phyloP scores from a whole-genome alignment of 2,888 invertebrate genomes.

The Himalopsyche anomala region DNA sequence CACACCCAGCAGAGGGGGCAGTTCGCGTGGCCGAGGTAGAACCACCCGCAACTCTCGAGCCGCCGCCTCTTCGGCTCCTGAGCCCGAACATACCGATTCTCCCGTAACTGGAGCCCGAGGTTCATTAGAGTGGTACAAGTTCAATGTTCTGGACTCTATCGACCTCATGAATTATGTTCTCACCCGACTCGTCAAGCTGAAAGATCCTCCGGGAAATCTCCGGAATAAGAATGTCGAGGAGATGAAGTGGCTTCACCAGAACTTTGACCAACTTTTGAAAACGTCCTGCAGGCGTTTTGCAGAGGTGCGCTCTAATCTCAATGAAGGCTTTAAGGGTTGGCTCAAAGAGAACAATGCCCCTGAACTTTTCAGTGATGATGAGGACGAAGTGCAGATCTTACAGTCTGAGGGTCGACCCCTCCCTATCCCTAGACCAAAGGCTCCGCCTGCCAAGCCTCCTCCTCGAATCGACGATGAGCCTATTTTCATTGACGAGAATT shows the following conservation, averaged over 20 bases:
- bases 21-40: not conserved
- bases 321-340: conserved; percentile 76
- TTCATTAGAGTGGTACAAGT: conserved; percentile 79
- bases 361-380: conserved; percentile 68
- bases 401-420: conserved; percentile 64
- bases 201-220: conserved; percentile 73
- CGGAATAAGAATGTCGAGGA: conserved; percentile 74
- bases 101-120: conserved; percentile 6
- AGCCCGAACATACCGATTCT: conserved; percentile 59
- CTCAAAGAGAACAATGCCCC: conserved; percentile 69
- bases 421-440: conserved; percentile 46
- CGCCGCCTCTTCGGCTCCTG: conserved; percentile 50
- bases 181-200: conserved; percentile 75
- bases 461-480: conserved; percentile 71
- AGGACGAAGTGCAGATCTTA: conserved; percentile 74
- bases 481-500: conserved; percentile 76
- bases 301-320: conserved; percentile 77
- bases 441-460: conserved; percentile 1
- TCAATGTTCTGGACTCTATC: conserved; percentile 77
- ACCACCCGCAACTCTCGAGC: conserved; percentile 17
- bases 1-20: not conserved
- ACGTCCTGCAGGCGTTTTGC: conserved; percentile 76
- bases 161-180: conserved; percentile 78
- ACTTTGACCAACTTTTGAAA: conserved; percentile 76
- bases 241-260: conserved; percentile 76